These are phyloP conservation scores for Rotaria macrura DNA, from an alignment of 2,888 invertebrate species.

Conservation along the genomic window DNA sequence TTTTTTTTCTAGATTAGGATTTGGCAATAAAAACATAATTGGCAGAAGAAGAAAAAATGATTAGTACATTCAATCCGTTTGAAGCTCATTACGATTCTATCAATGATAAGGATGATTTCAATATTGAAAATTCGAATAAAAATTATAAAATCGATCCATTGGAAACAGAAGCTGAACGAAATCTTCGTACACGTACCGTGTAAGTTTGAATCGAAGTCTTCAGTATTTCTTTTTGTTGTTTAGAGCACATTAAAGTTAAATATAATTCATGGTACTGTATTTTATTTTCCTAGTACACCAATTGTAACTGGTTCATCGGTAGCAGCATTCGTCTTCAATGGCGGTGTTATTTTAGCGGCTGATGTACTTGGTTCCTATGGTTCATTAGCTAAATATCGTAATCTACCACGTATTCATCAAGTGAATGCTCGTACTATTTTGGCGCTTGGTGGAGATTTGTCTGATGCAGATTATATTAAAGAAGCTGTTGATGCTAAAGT, in stretches of 20 bases:
- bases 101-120: conserved; percentile 4
- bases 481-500: conserved; percentile 70
- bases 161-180: conserved; percentile 13
- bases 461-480: conserved; percentile 82
- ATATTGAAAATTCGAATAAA: not conserved
- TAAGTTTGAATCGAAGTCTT: not conserved
- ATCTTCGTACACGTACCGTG: conserved; percentile 7
- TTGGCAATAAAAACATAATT: not conserved
- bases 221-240: too few relatives aligned
- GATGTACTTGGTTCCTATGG: conserved; percentile 89
- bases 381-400: conserved; percentile 73
- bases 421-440: conserved; percentile 78
- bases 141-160: not conserved
- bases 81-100: not conserved
- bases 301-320: conserved; percentile 84
- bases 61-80: not conserved
- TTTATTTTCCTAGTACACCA: conserved; percentile 53
- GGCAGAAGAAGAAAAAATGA: not conserved
- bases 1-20: not conserved
- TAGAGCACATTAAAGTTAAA: too few relatives aligned
- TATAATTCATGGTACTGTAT: too few relatives aligned
- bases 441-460: conserved; percentile 87
- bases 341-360: conserved; percentile 78
- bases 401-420: conserved; percentile 63
- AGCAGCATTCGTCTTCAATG: conserved; percentile 71